Conservation (phyloP, 2,797 vertebrate species). For the Halcyon chelicuti region DNA sequence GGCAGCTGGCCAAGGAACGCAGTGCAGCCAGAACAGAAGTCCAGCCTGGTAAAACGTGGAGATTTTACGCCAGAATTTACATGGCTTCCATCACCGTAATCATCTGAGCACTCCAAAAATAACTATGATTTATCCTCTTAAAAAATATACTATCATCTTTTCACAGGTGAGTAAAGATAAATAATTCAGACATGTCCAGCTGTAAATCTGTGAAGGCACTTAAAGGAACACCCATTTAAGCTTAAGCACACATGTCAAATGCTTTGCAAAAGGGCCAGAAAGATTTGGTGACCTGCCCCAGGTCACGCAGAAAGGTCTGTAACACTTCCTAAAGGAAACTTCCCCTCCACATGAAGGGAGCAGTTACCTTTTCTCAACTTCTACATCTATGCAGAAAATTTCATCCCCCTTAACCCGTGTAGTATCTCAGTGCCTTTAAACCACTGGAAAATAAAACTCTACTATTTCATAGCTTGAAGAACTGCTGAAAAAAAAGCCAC, state of each 20-base stretch:
- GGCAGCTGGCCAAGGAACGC: not conserved
- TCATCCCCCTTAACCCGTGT: not conserved
- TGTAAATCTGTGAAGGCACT: not conserved
- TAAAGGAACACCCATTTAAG: not conserved
- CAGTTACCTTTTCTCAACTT: not conserved
- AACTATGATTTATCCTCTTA: not conserved
- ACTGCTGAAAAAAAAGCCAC: fast-evolving
- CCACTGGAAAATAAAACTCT: not conserved
- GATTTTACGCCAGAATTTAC: not conserved
- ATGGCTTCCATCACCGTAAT: not conserved
- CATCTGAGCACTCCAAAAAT: not conserved
- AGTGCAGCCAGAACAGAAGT: not conserved
- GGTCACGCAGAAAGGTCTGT: not conserved
- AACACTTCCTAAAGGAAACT: not conserved
- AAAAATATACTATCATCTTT: not conserved
- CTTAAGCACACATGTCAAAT: not conserved
- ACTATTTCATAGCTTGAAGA: not conserved
- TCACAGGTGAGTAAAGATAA: not conserved
- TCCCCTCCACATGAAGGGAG: not conserved
- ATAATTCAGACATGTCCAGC: not conserved
- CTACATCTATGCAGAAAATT: not conserved
- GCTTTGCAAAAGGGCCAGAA: not conserved
- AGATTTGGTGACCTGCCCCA: not conserved
- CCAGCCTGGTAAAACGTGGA: fast-evolving
- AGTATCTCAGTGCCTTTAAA: not conserved